These are phyloP conservation scores for Diadumene lineata DNA, from an alignment of 92 coral and sea anemone species.

Conservation along the genomic window DNA sequence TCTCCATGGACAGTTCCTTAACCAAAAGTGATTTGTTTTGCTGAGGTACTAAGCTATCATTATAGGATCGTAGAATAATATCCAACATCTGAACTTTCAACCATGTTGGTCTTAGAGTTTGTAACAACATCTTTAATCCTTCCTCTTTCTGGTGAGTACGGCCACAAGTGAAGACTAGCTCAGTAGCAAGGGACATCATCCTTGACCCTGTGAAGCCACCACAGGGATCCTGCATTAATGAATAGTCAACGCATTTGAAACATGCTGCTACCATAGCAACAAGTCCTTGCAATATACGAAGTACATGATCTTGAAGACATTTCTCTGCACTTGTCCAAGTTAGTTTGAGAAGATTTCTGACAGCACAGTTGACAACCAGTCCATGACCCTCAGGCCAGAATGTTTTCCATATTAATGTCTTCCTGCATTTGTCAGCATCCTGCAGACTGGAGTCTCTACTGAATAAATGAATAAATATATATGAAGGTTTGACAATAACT, in stretches of 20 bases:
- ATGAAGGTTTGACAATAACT: too few species aligned
- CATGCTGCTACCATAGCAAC: conserved; percentile 71
- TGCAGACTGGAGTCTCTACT: neutral
- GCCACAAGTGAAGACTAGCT: conserved; percentile 61
- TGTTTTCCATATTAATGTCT: conserved; percentile 57
- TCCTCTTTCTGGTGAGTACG: conserved; percentile 39
- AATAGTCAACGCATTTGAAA: conserved; percentile 49
- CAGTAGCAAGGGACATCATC: conserved; percentile 74
- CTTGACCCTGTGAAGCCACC: conserved; percentile 43
- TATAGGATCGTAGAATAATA: conserved; percentile 64
- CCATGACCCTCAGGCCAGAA: conserved; percentile 58
- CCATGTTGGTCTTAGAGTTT: conserved; percentile 80
- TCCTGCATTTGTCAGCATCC: conserved; percentile 4
- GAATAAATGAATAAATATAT: neutral
- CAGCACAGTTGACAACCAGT: conserved; percentile 45
- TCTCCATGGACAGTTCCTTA: conserved; percentile 59
- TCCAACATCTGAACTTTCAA: conserved; percentile 75
- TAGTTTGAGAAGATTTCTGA: conserved; percentile 61
- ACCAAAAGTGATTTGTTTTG: conserved; percentile 60
- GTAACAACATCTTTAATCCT: conserved; percentile 62
- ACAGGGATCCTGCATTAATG: conserved; percentile 11
- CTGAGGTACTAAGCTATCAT: conserved; percentile 70
- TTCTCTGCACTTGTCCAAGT: conserved; percentile 53
- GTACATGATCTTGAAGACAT: conserved; percentile 35
- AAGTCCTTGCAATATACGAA: conserved; percentile 59